Evolutionary conservation across 2,888 invertebrate species (phyloP).

Genomic region (Gymnoscelis rufifasciata): DNA sequence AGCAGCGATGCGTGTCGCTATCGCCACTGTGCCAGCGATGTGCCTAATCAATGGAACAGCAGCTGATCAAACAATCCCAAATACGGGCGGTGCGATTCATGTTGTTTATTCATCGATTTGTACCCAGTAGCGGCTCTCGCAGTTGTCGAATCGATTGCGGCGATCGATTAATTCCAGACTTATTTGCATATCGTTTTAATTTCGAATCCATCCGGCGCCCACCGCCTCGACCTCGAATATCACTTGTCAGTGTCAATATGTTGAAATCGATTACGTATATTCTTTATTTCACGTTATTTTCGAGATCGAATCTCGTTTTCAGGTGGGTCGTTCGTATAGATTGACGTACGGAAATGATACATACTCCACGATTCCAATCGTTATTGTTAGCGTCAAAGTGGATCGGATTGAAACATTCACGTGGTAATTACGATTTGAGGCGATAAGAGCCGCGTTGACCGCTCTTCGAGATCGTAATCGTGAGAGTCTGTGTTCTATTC

Average conservation of each 20-base stretch:
- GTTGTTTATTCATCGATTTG: conserved; percentile 73
- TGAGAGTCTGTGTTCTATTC: conserved; percentile 43
- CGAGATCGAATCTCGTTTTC: conserved; percentile 54
- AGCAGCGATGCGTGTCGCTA: conserved; percentile 30
- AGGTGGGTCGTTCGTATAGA: conserved; percentile 48
- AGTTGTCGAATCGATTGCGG: conserved; percentile 64
- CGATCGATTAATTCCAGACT: conserved; percentile 65
- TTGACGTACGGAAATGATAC: conserved; percentile 65
- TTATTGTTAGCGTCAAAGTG: conserved; percentile 68
- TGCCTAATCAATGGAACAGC: conserved; percentile 53
- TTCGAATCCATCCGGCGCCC: conserved; percentile 72
- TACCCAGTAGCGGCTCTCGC: conserved; percentile 64
- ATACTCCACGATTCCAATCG: conserved; percentile 54
- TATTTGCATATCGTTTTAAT: conserved; percentile 76
- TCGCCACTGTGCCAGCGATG: conserved; percentile 38
- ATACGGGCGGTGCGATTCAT: conserved; percentile 53
- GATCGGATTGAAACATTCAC: conserved; percentile 72
- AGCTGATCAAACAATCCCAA: conserved; percentile 52
- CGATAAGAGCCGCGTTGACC: conserved; percentile 56
- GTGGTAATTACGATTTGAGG: conserved; percentile 67
- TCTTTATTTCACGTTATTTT: conserved; percentile 39
- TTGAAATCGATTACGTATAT: conserved; percentile 69
- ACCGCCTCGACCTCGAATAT: conserved; percentile 65
- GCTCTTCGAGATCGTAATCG: conserved; percentile 50
- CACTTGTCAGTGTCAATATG: conserved; percentile 63